phyloP scores from a whole-genome alignment of 1,140 invertebrate species.

The Ooceraea biroi region DNA sequence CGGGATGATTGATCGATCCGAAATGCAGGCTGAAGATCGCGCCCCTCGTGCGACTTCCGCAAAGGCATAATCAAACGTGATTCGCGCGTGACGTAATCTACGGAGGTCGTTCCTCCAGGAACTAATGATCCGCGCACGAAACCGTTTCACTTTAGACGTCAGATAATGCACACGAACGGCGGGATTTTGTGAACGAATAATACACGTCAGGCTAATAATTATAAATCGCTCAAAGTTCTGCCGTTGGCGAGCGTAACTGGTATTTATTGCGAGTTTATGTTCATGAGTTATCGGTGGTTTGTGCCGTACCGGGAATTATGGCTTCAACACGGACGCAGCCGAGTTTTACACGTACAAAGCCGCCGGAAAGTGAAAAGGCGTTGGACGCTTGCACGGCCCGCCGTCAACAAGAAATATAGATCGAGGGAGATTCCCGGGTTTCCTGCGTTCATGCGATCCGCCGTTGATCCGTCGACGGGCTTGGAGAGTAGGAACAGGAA shows the following conservation, averaged over 20 bases:
- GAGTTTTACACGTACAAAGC: neutral
- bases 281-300: neutral
- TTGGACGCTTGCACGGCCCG: neutral
- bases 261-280: conserved; percentile 19
- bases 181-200: neutral
- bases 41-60: conserved; percentile 6
- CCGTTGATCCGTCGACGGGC: conserved; percentile 13
- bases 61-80: conserved; percentile 58
- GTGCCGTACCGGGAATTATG: too few species aligned
- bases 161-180: neutral
- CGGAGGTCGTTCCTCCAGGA: neutral
- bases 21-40: conserved; percentile 17
- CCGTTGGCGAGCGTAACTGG: neutral
- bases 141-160: neutral
- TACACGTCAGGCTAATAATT: neutral
- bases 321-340: neutral
- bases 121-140: conserved; percentile 8
- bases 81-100: conserved; percentile 15
- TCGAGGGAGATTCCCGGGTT: conserved; percentile 2
- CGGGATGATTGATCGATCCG: conserved; percentile 23
- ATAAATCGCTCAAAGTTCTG: conserved; percentile 1
- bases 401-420: conserved; percentile 30
- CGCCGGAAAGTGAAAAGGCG: conserved; percentile 2
- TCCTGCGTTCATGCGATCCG: conserved; percentile 24
- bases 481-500: conserved; percentile 8